A percentile compares a stretch with the other conserved stretches of the same genome.
Evolutionary conservation across 2,797 vertebrate genomes (phyloP).

Genomic region (Lepilemur ruficaudatus): DNA sequence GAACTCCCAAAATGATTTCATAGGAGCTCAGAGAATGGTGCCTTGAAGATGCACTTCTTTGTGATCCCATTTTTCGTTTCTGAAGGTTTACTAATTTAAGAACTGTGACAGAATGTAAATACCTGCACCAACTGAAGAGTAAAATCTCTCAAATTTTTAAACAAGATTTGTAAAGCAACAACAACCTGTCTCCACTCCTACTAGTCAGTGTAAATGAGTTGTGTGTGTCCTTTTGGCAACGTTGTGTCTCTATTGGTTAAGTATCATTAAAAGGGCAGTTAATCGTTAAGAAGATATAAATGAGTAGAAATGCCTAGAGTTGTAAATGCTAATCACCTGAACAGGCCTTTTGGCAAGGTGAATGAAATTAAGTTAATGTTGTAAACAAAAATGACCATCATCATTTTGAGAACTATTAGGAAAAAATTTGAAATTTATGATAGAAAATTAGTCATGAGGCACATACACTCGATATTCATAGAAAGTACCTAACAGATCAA

Average conservation of each 20-base stretch:
- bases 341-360: background rate
- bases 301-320: constrained; percentile 36
- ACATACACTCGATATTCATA: background rate
- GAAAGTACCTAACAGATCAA: background rate
- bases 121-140: background rate
- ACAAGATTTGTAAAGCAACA: constrained; percentile 57
- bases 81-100: constrained; percentile 43
- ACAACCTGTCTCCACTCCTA: background rate
- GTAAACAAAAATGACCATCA: constrained; percentile 51
- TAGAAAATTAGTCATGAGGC: constrained; percentile 19
- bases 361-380: constrained; percentile 13
- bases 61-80: constrained; percentile 75
- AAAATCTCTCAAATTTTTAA: constrained; percentile 57
- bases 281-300: constrained; percentile 58
- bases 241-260: background rate
- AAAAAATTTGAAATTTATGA: constrained; percentile 38
- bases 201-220: background rate
- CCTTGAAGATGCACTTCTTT: constrained; percentile 32
- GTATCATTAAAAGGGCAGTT: constrained; percentile 19
- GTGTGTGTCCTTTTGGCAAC: background rate
- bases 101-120: background rate
- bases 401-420: constrained; percentile 23
- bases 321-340: constrained; percentile 48
- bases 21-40: constrained; percentile 47
- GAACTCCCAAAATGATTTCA: constrained; percentile 75